These are phyloP conservation scores for Drosophila stalkeri DNA, from an alignment of 2,888 invertebrate species.

Conservation along the genomic window DNA sequence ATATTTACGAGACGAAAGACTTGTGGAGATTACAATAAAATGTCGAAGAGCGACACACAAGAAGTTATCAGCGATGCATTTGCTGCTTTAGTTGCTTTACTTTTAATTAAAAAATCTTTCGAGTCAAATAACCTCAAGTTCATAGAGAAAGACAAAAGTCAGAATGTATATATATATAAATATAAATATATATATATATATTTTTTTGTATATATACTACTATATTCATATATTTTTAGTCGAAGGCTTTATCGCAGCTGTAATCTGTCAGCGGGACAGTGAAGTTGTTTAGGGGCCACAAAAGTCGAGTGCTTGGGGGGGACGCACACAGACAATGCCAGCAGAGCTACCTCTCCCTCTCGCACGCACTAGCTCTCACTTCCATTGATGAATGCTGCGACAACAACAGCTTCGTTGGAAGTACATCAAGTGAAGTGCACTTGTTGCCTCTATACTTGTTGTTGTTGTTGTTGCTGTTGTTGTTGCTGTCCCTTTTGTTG, in stretches of 20 bases:
- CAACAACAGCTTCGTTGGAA: constrained; percentile 39
- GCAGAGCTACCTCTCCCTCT: background rate
- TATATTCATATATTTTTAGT: background rate
- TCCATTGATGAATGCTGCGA: constrained; percentile 49
- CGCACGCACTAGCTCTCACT: background rate
- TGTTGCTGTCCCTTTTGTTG: constrained; percentile 16
- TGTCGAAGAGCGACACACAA: constrained; percentile 13
- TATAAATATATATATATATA: background rate
- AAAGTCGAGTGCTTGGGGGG: constrained; percentile 36
- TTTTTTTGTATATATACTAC: background rate
- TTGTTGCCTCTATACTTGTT: constrained; percentile 43
- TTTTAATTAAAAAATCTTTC: constrained; percentile 67
- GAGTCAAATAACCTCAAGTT: constrained; percentile 29
- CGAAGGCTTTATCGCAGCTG: constrained; percentile 74
- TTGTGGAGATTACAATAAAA: constrained; percentile 40
- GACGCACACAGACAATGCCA: constrained; percentile 39
- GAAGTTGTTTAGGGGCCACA: constrained; percentile 41
- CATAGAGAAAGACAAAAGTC: constrained; percentile 38
- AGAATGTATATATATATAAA: background rate
- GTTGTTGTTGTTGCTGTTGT: constrained; percentile 12
- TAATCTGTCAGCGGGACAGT: constrained; percentile 74
- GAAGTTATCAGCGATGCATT: constrained; percentile 59
- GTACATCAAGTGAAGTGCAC: constrained; percentile 66
- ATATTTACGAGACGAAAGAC: constrained; percentile 65
- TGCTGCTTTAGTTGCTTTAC: constrained; percentile 42